These are phyloP conservation scores for Zelostemma sp. DNA, from an alignment of 1,140 invertebrate genomes.

Conservation along the genomic window DNA sequence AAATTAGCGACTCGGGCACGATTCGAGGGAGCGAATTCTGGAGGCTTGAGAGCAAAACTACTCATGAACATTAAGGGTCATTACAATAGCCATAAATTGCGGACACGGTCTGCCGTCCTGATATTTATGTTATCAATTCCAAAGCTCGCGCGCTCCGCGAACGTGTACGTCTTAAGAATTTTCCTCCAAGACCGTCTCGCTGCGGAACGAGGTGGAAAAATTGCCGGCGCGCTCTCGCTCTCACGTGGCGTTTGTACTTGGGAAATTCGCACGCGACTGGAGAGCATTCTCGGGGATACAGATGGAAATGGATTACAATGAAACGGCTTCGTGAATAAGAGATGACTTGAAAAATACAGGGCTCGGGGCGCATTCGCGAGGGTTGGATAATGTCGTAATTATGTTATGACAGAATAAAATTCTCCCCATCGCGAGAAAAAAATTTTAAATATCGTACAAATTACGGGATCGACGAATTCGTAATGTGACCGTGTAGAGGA, in stretches of 20 bases:
- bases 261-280: slow-evolving; percentile 34
- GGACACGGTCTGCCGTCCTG: slow-evolving; percentile 52
- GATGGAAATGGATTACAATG: slow-evolving; percentile 40
- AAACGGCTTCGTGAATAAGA: slow-evolving; percentile 19
- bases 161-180: slow-evolving; percentile 44
- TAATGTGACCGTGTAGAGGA: neutral
- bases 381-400: no score
- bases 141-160: slow-evolving; percentile 11
- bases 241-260: slow-evolving; percentile 40
- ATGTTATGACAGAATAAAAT: neutral
- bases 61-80: slow-evolving; percentile 65
- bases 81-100: slow-evolving; percentile 64
- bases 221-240: slow-evolving; percentile 36
- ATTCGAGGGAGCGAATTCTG: slow-evolving; percentile 52
- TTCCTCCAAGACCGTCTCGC: no score
- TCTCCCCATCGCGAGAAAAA: neutral
- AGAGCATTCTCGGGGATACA: slow-evolving; percentile 21
- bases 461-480: neutral
- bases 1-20: slow-evolving; percentile 34
- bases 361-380: slow-evolving; percentile 13
- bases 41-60: slow-evolving; percentile 59
- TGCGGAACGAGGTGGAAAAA: slow-evolving; percentile 37
- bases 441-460: neutral
- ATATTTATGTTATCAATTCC: slow-evolving; percentile 65
- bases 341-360: slow-evolving; percentile 37